phyloP scores from a whole-genome alignment of 2,888 invertebrate species.

The Hymenopus coronatus region DNA sequence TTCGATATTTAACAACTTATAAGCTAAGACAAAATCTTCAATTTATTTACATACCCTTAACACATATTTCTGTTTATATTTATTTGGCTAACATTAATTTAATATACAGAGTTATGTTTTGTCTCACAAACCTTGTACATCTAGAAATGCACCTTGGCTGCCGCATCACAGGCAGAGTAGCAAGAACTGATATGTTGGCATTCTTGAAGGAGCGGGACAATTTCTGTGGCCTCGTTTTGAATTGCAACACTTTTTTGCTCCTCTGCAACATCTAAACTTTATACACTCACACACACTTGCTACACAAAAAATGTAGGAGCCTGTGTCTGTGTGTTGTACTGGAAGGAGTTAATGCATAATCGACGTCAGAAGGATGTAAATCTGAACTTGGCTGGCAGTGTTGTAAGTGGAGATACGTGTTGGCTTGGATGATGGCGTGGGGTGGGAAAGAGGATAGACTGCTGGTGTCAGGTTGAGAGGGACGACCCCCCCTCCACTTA shows the following conservation, averaged over 20 bases:
- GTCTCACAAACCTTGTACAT: too few relatives aligned
- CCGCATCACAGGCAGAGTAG: too few relatives aligned
- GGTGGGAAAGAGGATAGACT: neutral
- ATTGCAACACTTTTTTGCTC: neutral
- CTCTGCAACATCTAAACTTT: neutral
- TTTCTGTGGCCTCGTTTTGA: neutral
- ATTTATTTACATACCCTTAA: too few relatives aligned
- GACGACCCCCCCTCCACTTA: neutral
- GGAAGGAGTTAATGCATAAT: neutral
- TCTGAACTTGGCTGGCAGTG: neutral
- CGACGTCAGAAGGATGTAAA: neutral
- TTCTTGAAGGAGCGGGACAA: neutral
- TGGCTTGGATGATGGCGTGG: neutral
- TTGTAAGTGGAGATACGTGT: neutral
- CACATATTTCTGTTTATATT: too few relatives aligned
- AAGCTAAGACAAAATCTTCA: too few relatives aligned
- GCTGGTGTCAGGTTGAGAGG: neutral
- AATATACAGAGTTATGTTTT: too few relatives aligned
- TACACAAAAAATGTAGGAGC: neutral
- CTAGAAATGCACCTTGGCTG: too few relatives aligned
- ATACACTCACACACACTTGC: neutral
- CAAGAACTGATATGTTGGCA: neutral
- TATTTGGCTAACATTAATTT: too few relatives aligned
- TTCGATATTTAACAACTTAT: too few relatives aligned
- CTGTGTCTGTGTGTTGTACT: neutral